These are phyloP conservation scores for Acleris holmiana DNA, from an alignment of 2,888 invertebrate genomes.

Conservation along the genomic window DNA sequence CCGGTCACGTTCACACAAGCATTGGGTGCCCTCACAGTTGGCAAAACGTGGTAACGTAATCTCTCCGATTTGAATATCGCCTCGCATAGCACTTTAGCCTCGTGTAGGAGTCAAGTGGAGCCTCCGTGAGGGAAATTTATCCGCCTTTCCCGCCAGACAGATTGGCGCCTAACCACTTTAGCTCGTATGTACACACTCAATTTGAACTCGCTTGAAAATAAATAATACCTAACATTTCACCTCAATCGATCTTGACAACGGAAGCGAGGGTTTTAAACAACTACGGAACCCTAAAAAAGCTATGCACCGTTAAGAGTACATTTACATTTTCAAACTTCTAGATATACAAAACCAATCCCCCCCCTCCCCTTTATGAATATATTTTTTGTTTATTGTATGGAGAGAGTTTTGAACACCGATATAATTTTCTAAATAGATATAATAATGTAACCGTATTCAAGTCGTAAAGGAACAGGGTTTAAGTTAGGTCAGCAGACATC, in stretches of 20 bases:
- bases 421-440: too few species aligned
- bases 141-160: constrained; percentile 40
- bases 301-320: not conserved
- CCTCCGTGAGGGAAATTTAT: constrained; percentile 27
- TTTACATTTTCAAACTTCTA: too few species aligned
- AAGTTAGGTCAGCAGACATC: too few species aligned
- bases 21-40: constrained; percentile 21
- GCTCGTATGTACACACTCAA: constrained; percentile 20
- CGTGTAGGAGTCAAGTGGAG: constrained; percentile 25
- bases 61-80: constrained; percentile 31
- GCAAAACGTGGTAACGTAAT: constrained; percentile 34
- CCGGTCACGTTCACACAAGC: constrained; percentile 21
- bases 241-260: constrained; percentile 15
- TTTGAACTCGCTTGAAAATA: constrained; percentile 31
- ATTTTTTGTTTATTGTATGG: too few species aligned
- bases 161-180: constrained; percentile 44
- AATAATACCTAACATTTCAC: constrained; percentile 21
- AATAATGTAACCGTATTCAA: not conserved
- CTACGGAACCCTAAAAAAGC: not conserved
- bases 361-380: too few species aligned
- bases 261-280: not conserved
- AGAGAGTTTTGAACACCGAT: too few species aligned
- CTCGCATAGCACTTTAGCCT: constrained; percentile 22
- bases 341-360: too few species aligned
- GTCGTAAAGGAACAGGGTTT: too few species aligned